Evolutionary conservation across 2,113 vertebrate genomes (phyloP).

Genomic region (Melanerpes formicivorus): DNA sequence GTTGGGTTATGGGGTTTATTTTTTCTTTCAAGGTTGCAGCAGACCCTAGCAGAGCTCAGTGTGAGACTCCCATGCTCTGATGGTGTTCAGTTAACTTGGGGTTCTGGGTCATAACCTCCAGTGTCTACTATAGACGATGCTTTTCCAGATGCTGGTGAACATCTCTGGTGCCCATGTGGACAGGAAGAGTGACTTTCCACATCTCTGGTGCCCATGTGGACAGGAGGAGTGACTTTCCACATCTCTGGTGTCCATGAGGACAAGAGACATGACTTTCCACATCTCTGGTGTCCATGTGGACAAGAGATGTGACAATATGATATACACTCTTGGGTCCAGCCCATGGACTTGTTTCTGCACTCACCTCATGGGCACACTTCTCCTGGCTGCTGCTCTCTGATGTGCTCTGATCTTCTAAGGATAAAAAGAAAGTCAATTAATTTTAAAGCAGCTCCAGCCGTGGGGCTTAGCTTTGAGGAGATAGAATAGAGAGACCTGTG

Average conservation of each 20-base stretch:
- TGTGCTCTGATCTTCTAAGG: not conserved
- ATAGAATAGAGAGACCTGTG: not conserved
- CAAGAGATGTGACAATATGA: too few relatives aligned
- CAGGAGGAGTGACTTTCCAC: too few relatives aligned
- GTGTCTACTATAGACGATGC: rapidly evolving
- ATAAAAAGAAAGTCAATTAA: not conserved
- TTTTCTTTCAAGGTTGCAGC: not conserved
- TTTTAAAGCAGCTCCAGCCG: not conserved
- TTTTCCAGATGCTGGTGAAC: not conserved
- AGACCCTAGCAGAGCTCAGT: rapidly evolving
- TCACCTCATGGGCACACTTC: rapidly evolving
- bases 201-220: too few relatives aligned
- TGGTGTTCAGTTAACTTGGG: rapidly evolving
- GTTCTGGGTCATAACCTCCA: not conserved
- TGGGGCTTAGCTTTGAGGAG: not conserved
- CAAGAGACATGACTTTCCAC: too few relatives aligned
- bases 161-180: rapidly evolving
- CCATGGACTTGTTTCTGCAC: rapidly evolving
- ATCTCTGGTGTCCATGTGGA: too few relatives aligned
- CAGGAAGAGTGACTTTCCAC: not conserved
- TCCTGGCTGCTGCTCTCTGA: not conserved
- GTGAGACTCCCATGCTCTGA: not conserved
- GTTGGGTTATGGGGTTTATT: rapidly evolving
- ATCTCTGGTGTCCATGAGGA: too few relatives aligned
- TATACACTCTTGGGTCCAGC: rapidly evolving